Conservation (phyloP, 2,888 invertebrate genomes). For the Drosophila setosimentum region DNA sequence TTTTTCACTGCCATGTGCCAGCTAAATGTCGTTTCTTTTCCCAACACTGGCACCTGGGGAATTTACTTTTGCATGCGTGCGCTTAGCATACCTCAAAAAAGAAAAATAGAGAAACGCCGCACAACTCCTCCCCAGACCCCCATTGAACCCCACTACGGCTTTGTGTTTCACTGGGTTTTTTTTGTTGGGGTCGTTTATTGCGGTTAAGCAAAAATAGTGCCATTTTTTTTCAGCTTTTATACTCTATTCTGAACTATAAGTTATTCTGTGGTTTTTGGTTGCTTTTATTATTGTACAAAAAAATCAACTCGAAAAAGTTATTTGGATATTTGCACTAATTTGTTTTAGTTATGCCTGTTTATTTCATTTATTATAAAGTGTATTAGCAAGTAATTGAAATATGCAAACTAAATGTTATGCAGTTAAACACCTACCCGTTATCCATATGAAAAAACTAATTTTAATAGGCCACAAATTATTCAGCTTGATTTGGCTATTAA, state of each 20-base stretch:
- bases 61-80: constrained; percentile 72
- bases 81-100: constrained; percentile 52
- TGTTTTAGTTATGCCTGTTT: background rate
- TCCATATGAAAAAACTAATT: background rate
- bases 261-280: constrained; percentile 6
- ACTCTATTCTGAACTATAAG: background rate
- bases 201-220: constrained; percentile 63
- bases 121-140: background rate
- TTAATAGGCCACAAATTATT: background rate
- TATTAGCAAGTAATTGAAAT: background rate
- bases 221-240: constrained; percentile 20
- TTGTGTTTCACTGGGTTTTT: constrained; percentile 1
- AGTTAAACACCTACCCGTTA: background rate
- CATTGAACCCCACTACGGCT: background rate
- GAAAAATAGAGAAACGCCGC: constrained; percentile 8
- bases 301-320: background rate
- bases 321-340: constrained; percentile 3
- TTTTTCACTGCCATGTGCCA: constrained; percentile 73
- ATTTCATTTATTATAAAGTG: background rate
- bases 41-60: constrained; percentile 68
- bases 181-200: constrained; percentile 31
- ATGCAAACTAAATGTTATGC: background rate
- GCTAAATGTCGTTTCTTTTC: constrained; percentile 52
- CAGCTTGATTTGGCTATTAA: background rate
- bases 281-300: background rate